These are phyloP conservation scores for Phalacrocorax pelagicus DNA, from an alignment of 2,113 vertebrate species.

Conservation along the genomic window DNA sequence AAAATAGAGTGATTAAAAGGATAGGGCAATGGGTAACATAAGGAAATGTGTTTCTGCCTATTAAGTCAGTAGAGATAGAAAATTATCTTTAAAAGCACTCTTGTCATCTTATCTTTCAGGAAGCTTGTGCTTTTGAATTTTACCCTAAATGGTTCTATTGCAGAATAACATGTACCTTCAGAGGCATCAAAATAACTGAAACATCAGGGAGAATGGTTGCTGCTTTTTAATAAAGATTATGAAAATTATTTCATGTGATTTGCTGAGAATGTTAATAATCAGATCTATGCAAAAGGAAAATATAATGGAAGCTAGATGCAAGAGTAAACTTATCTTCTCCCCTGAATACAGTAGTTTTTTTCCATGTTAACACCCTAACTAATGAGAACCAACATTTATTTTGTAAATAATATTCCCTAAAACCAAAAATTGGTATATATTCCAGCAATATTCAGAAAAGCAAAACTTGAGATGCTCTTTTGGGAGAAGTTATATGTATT, in stretches of 20 bases:
- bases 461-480: neutral
- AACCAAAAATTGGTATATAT: neutral
- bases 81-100: neutral
- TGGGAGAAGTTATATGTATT: neutral
- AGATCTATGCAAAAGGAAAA: neutral
- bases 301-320: neutral
- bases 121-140: neutral
- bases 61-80: neutral
- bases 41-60: neutral
- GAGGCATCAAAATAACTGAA: neutral
- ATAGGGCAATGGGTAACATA: neutral
- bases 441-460: neutral
- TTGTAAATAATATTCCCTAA: neutral
- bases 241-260: neutral
- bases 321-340: neutral
- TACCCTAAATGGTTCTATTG: neutral
- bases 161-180: neutral
- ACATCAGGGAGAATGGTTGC: neutral
- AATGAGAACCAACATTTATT: neutral
- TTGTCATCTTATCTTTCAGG: neutral
- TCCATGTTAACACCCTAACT: neutral
- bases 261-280: neutral
- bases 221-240: slow-evolving; percentile 1
- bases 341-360: neutral
- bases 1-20: neutral